Evolutionary conservation across 2,888 invertebrate species (phyloP), one percentile per base, ranked within the genome.

Genomic region (Temnothorax rugatulus): DNA sequence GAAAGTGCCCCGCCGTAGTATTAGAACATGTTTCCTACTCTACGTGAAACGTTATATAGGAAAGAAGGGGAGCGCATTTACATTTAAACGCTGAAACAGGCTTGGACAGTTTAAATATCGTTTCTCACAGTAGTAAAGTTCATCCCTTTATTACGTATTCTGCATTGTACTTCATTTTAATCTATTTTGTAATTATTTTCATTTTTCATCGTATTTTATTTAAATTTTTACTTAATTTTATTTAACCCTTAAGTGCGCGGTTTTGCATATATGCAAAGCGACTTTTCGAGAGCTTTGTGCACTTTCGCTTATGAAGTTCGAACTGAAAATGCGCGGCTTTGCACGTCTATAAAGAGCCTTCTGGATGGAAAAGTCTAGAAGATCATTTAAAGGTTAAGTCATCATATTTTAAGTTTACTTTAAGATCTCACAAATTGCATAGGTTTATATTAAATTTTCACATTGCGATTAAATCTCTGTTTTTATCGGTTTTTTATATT

Each of bases 11-110:
- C 25, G 34, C 47, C 54, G 21, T 73, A 59, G 47, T 74, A 81
- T 81, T 59, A 75, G 79, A 75, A 81, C 59, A 21, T 59, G 76
- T 59, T 75, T 74, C 79, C 47, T 25, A 11, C 75, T 57, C 79
- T 38, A 44, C 21, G 25, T 25, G 47, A 81, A 47, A 38, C 41
- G 44, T 74, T 81, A 50, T 59, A 38, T 29, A 21, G 44, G 8
- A 38, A 25, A 47, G 59, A 34, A 25, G n/a, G 29, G 5, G 9
- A 41, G 15, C 38, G 15, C 52, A 73, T 73, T 54, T 59, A 29
- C 52, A 71, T 52, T 71, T 68, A 68, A 73, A 57, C 57, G 25
- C 18, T 44, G 57, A 41, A 57, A 29, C 15, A 38, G 38, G 21
- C 41, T 69, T 41, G 38, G 34, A 76, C 25, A n/a, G 34, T 50